Conservation (phyloP, 2,113 vertebrate species). For the Myiozetetes cayanensis region DNA sequence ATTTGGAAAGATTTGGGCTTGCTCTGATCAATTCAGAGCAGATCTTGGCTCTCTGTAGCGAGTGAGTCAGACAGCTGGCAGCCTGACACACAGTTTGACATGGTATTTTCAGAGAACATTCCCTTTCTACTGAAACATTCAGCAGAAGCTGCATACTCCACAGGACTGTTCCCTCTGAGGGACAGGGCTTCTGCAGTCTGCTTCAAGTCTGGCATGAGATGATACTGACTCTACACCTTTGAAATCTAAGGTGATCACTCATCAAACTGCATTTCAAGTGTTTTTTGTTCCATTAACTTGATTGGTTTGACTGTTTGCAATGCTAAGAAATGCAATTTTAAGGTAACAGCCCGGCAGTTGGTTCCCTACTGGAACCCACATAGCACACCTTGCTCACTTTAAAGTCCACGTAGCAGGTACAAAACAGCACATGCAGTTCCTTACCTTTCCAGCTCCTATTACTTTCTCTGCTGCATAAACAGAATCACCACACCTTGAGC, state of each 20-base stretch:
- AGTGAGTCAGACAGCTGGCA: background rate
- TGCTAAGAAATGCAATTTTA: background rate
- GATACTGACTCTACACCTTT: background rate
- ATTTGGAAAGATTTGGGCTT: background rate
- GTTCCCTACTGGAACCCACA: background rate
- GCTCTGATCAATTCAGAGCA: background rate
- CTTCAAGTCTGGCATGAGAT: background rate
- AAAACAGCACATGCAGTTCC: background rate
- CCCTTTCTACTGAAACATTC: background rate
- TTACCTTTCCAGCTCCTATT: constrained; percentile 94
- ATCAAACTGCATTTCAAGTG: background rate
- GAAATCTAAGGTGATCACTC: background rate
- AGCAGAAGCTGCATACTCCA: background rate
- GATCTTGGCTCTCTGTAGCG: rapidly evolving
- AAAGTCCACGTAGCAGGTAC: rapidly evolving
- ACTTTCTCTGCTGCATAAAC: constrained; percentile 95
- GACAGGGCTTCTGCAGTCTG: background rate
- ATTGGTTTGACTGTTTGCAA: background rate
- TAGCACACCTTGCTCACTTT: background rate
- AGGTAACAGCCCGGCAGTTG: background rate
- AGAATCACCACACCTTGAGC: constrained; percentile 87
- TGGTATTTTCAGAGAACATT: background rate
- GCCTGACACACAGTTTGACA: background rate
- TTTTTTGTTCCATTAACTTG: background rate
- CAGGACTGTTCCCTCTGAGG: background rate